These are phyloP conservation scores for Thymelicus lineola DNA, from an alignment of 2,888 invertebrate genomes.

Conservation along the genomic window DNA sequence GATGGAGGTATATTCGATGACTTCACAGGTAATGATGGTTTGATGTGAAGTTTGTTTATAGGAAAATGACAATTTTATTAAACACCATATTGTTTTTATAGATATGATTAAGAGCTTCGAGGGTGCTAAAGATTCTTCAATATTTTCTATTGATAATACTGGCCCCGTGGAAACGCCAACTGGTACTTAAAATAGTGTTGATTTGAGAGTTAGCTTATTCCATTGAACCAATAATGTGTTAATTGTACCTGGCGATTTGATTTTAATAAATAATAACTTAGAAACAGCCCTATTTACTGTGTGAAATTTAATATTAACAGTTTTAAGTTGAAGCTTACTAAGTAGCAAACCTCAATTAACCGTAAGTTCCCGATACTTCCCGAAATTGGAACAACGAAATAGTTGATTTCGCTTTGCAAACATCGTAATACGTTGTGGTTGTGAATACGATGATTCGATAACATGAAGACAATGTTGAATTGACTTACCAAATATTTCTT, in stretches of 20 bases:
- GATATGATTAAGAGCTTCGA: constrained; percentile 51
- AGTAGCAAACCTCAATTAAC: constrained; percentile 4
- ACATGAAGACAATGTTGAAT: neutral
- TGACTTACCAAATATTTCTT: constrained; percentile 37
- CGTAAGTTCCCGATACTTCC: too few relatives aligned
- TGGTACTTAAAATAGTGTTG: constrained; percentile 49
- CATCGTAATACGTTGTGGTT: neutral
- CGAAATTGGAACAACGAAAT: neutral
- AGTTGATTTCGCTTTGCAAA: neutral
- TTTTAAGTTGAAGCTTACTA: constrained; percentile 2
- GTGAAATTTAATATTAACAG: constrained; percentile 16
- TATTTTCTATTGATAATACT: constrained; percentile 44
- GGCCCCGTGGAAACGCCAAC: constrained; percentile 49
- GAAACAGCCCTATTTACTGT: constrained; percentile 8
- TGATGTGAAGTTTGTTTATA: constrained; percentile 14
- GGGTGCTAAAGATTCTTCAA: constrained; percentile 46
- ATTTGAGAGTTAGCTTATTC: constrained; percentile 23
- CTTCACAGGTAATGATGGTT: constrained; percentile 46
- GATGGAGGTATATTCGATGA: constrained; percentile 42
- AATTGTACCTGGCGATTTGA: constrained; percentile 13
- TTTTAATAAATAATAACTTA: constrained; percentile 20
- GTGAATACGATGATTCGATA: too few relatives aligned
- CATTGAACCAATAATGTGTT: constrained; percentile 3
- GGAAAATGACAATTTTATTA: neutral
- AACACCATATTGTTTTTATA: constrained; percentile 47